Evolutionary conservation across 2,113 vertebrate species (phyloP).

Genomic region (Muscicapa adusta): DNA sequence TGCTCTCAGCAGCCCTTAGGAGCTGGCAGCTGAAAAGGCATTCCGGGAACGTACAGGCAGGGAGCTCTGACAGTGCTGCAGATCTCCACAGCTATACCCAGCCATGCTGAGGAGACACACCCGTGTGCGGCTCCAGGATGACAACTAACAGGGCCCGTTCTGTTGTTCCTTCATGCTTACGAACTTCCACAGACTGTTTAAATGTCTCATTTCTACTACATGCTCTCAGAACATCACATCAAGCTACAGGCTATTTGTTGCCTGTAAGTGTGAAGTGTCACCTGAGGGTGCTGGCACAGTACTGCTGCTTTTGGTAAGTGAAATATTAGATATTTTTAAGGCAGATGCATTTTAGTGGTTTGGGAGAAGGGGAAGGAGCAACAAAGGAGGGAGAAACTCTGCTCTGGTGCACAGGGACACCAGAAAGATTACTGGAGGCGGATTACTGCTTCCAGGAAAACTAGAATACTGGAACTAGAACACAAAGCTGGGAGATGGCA

Average conservation of each 20-base stretch:
- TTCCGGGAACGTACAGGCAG: neutral
- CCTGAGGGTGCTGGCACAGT: neutral
- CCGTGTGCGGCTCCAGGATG: neutral
- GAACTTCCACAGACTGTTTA: neutral
- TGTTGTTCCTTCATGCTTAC: neutral
- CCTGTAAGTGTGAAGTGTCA: neutral
- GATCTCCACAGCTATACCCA: no score
- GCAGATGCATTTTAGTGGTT: neutral
- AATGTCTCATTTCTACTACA: neutral
- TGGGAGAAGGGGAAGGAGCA: neutral
- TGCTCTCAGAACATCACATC: neutral
- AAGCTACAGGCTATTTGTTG: neutral
- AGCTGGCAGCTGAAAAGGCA: neutral
- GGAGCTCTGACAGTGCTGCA: neutral
- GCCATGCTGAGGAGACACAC: neutral
- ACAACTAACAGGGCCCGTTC: fast-evolving
- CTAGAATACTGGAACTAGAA: neutral
- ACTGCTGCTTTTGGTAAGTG: neutral
- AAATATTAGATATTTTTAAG: neutral
- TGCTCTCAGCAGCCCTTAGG: neutral
- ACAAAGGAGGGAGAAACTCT: neutral
- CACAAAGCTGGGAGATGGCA: neutral
- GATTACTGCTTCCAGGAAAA: neutral
- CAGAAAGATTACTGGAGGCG: neutral
- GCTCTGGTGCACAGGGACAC: neutral